A percentile compares a stretch with the other conserved stretches of the same genome.
These are phyloP conservation scores for Drosophila sucinea DNA, from an alignment of 1,140 invertebrate species.

Conservation along the genomic window DNA sequence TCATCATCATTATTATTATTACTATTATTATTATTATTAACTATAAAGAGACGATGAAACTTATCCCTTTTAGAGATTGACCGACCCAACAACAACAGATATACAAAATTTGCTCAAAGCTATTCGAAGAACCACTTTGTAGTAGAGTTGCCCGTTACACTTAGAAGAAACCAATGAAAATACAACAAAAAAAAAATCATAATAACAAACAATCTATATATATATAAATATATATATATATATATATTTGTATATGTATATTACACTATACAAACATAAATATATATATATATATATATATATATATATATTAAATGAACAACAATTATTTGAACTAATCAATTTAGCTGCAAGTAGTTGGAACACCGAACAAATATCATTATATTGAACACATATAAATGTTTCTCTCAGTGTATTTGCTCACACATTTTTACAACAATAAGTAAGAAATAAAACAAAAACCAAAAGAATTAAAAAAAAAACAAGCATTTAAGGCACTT, in stretches of 20 bases:
- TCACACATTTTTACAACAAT: slow-evolving; percentile 76
- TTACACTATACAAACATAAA: neutral
- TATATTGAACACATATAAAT: slow-evolving; percentile 61
- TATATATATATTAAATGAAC: slow-evolving; percentile 13
- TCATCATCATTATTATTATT: neutral
- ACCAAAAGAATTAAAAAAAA: slow-evolving; percentile 60
- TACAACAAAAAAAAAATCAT: slow-evolving; percentile 12
- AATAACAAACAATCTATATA: slow-evolving; percentile 16
- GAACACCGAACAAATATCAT: slow-evolving; percentile 33
- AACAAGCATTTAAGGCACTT: slow-evolving; percentile 74
- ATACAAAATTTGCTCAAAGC: slow-evolving; percentile 60
- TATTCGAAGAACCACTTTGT: slow-evolving; percentile 64
- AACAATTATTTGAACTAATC: slow-evolving; percentile 81
- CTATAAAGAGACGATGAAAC: slow-evolving; percentile 31
- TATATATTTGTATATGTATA: neutral
- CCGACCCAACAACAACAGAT: slow-evolving; percentile 43
- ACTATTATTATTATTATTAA: slow-evolving; percentile 7
- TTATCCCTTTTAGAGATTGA: slow-evolving; percentile 71
- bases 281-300: slow-evolving; percentile 37
- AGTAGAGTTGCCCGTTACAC: slow-evolving; percentile 71
- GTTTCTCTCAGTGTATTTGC: slow-evolving; percentile 81
- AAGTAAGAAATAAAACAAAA: slow-evolving; percentile 35
- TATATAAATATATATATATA: neutral
- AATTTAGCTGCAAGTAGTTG: slow-evolving; percentile 84
- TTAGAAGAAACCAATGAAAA: slow-evolving; percentile 20